Base-by-base conservation (phyloP, 2,888 invertebrate species). In the Drosophila lacicola region DNA sequence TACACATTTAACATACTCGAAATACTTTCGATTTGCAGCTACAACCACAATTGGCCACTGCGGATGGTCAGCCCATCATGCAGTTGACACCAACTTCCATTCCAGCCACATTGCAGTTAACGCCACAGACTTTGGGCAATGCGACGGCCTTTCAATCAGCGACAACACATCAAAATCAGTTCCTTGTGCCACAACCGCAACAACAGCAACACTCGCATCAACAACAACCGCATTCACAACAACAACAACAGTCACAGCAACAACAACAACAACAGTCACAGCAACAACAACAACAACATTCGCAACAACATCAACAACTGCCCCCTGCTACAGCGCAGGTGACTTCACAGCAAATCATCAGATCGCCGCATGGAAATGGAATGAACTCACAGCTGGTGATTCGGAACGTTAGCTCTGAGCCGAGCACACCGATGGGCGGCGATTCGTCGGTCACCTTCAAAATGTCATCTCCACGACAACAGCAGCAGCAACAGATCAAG, bases 11-110 rank as follows among this genome's bases (percentile, higher is more conserved):
- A 37, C 14, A 25, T 33, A 19, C 11, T 58, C 11, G 1, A 36
- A 19, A 56, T 53, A 4, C 13, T 29, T 39, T 57, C 34, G 50
- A 39, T 21, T 73, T 77, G 17, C 57, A 90, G 89, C 78, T 92
- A 6, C 92, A 92, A 73, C 92, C 92, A 5, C 92, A 92, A 79
- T 81, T 92, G 66, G 89, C 92, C 25, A 92, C 92, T 1, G 91
- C 92, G 1, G 92, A 92, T 70, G 92, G 92, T 2, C 92, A 92
- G 72, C 92, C 91, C 41, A 91, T 92, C n/a, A 90, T 92, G 82
- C 92, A 92, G 60, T 60, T 92, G 46, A 90, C 92, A 2, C 90
- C 92, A 6, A 90, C 92, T 25, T 90, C 91, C 21, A 90, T 92
- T 79, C 92, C 92, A 65, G 92, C 92, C 53, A 92, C 92, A 11